phyloP scores from a whole-genome alignment of 2,113 vertebrate species.

The Bos javanicus region DNA sequence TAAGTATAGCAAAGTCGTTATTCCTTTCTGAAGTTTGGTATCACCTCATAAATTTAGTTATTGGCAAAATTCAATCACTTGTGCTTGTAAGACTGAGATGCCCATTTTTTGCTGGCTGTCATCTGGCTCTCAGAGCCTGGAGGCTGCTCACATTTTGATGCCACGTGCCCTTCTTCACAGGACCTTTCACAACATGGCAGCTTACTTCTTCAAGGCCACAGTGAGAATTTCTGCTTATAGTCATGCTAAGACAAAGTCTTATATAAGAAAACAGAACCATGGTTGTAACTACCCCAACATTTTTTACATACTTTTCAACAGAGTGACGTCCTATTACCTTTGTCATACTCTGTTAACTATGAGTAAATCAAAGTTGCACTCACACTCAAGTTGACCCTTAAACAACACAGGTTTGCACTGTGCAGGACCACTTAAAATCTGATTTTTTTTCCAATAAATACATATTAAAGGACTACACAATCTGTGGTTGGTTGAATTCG shows the following conservation, averaged over 20 bases:
- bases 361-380: not conserved
- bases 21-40: not conserved
- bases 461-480: not conserved
- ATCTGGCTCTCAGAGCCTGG: not conserved
- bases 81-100: not conserved
- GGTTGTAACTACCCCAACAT: not conserved
- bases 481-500: not conserved
- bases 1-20: fast-evolving
- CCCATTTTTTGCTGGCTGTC: not conserved
- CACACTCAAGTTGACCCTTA: not conserved
- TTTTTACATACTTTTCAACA: not conserved
- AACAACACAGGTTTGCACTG: not conserved
- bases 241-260: not conserved
- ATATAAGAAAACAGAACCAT: not conserved
- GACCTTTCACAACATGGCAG: not conserved
- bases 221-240: not conserved
- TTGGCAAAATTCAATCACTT: not conserved
- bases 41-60: not conserved
- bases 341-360: not conserved
- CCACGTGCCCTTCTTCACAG: not conserved
- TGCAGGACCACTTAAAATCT: not conserved
- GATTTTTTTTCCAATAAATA: not conserved
- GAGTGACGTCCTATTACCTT: not conserved
- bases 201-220: not conserved
- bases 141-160: not conserved